Evolutionary conservation across 2,888 invertebrate species (phyloP).

Genomic region (Diarsia brunnea): DNA sequence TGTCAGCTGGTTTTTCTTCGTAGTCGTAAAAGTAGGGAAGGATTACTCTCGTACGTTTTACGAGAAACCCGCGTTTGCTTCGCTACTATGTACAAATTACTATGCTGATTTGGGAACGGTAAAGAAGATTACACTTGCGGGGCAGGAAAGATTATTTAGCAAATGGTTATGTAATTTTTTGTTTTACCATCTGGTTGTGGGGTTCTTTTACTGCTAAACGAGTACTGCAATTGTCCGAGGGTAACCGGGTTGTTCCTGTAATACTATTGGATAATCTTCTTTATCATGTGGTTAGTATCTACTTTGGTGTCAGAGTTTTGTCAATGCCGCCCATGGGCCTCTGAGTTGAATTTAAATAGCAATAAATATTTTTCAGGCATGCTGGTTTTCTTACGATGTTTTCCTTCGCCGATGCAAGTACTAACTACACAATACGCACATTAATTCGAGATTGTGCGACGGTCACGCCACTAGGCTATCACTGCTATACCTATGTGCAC

Average conservation of each 20-base stretch:
- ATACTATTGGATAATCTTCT: neutral
- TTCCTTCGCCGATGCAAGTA: too few relatives aligned
- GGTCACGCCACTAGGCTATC: too few relatives aligned
- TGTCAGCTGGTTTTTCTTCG: constrained; percentile 58
- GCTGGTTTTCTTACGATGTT: too few relatives aligned
- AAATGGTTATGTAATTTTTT: neutral
- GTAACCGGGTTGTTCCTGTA: neutral
- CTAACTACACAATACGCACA: too few relatives aligned
- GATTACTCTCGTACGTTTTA: constrained; percentile 64
- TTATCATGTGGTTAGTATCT: too few relatives aligned
- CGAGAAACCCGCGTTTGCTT: constrained; percentile 35
- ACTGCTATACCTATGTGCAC: too few relatives aligned
- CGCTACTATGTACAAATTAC: constrained; percentile 49
- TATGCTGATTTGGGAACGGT: constrained; percentile 57
- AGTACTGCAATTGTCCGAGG: neutral
- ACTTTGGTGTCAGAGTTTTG: too few relatives aligned
- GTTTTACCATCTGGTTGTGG: neutral
- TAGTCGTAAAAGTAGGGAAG: constrained; percentile 64
- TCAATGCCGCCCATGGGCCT: too few relatives aligned
- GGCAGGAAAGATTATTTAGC: neutral
- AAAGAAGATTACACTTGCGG: constrained; percentile 20
- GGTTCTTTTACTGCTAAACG: neutral
- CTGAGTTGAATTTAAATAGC: too few relatives aligned
- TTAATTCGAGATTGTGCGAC: too few relatives aligned
- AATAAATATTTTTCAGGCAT: too few relatives aligned